Base-by-base conservation (phyloP, 1,140 invertebrate species). In the Frieseomelitta varia region DNA sequence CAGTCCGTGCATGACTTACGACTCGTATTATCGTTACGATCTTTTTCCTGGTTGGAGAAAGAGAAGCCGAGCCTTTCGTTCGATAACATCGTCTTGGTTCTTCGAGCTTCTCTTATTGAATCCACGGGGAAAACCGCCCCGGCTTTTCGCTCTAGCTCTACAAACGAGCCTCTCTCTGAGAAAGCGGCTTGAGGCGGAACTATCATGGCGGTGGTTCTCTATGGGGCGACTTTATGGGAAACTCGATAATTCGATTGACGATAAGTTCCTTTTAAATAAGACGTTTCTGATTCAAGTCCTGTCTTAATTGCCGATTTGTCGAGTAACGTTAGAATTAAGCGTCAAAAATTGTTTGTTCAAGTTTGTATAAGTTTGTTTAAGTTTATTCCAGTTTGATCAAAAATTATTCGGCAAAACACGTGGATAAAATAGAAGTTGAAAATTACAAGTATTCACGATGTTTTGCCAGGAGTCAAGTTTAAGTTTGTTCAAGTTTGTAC, bases 21-120 rank as follows among this genome's bases (percentile, higher is more conserved):
- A 69, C 61, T 61, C 81, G 69, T 79, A 88, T 91, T 85, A 90
- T 90, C 72, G 80, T 87, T 83, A 71, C 77, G 76, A 89, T 85
- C 81, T 81, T 80, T 86, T 76, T 89, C 55, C 67, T 53, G 30
- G 27, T n/a, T 19, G 61, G 58, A 53, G 67, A 68, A 51, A 67
- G 53, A 11, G 75, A 34, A 51, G 30, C 17, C 61, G 15, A 53
- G 21, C 34, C 55, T 30, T 34, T 76, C 58, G 88, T 79, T 90
- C 80, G 89, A 90, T 90, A 90, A 81, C 82, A 78, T 69, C 81
- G 68, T 30, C 79, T 69, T 63, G 58, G 74, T 76, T 83, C 83
- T 76, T 83, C 83, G 21, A 69, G 73, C 88, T 85, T 79, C 86
- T 87, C 85, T 90, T 90, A 90, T 90, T 90, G 89, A 90, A 90